These are phyloP conservation scores for Drosophila mettleri DNA, from an alignment of 2,888 invertebrate genomes.

Conservation along the genomic window DNA sequence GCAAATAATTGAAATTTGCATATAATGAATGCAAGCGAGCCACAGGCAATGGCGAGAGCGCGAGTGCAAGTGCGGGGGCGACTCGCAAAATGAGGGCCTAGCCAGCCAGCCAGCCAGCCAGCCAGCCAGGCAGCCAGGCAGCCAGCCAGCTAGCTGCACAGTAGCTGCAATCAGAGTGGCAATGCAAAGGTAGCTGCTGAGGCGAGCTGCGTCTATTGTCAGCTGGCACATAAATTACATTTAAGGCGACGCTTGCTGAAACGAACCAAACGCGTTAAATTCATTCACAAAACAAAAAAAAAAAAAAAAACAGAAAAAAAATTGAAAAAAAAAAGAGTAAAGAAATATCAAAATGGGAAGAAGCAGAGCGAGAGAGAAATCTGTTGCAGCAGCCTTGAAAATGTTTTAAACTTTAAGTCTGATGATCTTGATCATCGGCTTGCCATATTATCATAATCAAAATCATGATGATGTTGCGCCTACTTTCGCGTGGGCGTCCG, in stretches of 20 bases:
- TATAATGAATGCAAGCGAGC: conserved; percentile 74
- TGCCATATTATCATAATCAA: conserved; percentile 49
- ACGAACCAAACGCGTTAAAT: conserved; percentile 52
- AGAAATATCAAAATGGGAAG: too few species aligned
- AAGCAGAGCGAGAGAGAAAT: conserved; percentile 5
- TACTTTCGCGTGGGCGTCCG: conserved; percentile 48
- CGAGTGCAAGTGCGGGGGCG: conserved; percentile 2
- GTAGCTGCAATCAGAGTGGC: conserved; percentile 72
- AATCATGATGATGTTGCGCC: conserved; percentile 73
- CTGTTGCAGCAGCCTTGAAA: conserved; percentile 58
- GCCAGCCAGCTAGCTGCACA: conserved; percentile 64
- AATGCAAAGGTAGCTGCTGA: conserved; percentile 45
- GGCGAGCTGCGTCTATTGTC: conserved; percentile 66
- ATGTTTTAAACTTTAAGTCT: conserved; percentile 42
- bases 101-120: too few species aligned
- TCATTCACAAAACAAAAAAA: conserved; percentile 50
- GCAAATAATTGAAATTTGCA: conserved; percentile 83
- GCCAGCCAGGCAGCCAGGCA: too few species aligned
- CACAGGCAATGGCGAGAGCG: conserved; percentile 11
- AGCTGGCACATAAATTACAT: conserved; percentile 77
- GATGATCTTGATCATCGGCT: conserved; percentile 62
- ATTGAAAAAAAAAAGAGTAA: neutral
- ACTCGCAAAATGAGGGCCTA: conserved; percentile 1
- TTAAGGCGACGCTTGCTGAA: conserved; percentile 71
- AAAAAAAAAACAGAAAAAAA: neutral